These are phyloP conservation scores for Torymus tubicola DNA, from an alignment of 2,888 invertebrate genomes.

Conservation along the genomic window DNA sequence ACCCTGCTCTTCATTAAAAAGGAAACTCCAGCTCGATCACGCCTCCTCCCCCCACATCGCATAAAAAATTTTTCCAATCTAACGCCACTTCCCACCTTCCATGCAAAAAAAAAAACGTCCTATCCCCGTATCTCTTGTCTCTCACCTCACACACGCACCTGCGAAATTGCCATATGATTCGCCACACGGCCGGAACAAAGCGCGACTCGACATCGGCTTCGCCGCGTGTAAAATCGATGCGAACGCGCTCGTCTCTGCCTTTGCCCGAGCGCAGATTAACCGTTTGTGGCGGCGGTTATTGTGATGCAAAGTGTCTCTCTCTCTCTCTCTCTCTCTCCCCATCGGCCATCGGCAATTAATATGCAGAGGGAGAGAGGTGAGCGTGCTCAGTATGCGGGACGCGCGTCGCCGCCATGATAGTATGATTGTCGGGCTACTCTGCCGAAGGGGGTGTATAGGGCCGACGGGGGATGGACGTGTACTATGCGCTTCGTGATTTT, in stretches of 20 bases:
- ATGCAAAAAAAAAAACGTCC: not conserved
- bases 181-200: conserved; percentile 21
- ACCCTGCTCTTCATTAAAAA: too few relatives aligned
- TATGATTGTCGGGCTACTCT: conserved; percentile 69
- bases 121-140: not conserved
- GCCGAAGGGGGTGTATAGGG: not conserved
- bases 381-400: conserved; percentile 70
- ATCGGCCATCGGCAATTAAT: conserved; percentile 66
- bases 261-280: conserved; percentile 46
- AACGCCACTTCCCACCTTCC: too few relatives aligned
- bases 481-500: too few relatives aligned
- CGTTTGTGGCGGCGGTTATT: conserved; percentile 60
- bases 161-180: conserved; percentile 40
- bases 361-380: conserved; percentile 65
- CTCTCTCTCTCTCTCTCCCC: conserved; percentile 32
- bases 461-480: too few relatives aligned
- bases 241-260: too few relatives aligned
- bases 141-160: not conserved
- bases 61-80: too few relatives aligned
- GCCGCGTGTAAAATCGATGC: conserved; percentile 42
- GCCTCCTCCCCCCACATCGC: too few relatives aligned
- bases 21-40: too few relatives aligned
- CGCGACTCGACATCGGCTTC: not conserved
- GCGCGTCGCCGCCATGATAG: conserved; percentile 68
- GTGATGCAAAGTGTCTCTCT: conserved; percentile 65